phyloP scores from a whole-genome alignment of 2,888 invertebrate species.

The Leptopilina syphax region DNA sequence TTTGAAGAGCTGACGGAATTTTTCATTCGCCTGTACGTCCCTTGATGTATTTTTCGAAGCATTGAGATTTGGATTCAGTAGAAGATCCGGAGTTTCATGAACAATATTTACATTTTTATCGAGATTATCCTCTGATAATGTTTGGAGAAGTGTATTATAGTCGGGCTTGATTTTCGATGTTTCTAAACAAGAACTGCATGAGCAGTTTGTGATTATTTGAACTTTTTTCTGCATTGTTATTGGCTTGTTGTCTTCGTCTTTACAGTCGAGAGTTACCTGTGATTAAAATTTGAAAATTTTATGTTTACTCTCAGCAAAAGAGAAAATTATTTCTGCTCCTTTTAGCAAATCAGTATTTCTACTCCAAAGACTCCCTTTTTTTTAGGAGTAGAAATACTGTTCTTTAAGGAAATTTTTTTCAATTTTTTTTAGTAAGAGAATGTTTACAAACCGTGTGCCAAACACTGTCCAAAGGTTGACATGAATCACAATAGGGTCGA shows the following conservation, averaged over 20 bases:
- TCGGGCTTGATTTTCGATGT: conserved; percentile 73
- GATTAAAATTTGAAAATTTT: background rate
- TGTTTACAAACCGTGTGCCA: conserved; percentile 81
- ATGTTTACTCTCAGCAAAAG: no score
- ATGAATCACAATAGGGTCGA: conserved; percentile 84
- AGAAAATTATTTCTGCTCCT: no score
- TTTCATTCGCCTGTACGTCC: conserved; percentile 77
- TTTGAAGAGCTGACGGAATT: conserved; percentile 76
- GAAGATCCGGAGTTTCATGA: conserved; percentile 74
- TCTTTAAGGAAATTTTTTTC: no score
- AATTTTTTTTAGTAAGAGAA: no score
- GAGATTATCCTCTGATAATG: conserved; percentile 68
- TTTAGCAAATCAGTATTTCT: no score
- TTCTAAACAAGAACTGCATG: conserved; percentile 81
- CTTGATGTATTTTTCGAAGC: conserved; percentile 72
- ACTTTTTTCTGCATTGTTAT: conserved; percentile 80
- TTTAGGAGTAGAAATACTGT: no score
- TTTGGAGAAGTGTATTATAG: conserved; percentile 71
- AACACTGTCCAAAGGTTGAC: conserved; percentile 81
- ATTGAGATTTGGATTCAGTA: conserved; percentile 70
- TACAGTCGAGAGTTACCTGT: conserved; percentile 81
- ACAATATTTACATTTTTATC: conserved; percentile 69
- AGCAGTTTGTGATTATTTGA: conserved; percentile 83
- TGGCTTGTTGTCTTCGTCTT: conserved; percentile 78
- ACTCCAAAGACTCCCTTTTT: no score